Percentiles rank a stretch among this genome's conserved stretches.
Conservation (phyloP, 2,888 invertebrate genomes). For the Pharmacophagus antenor region DNA sequence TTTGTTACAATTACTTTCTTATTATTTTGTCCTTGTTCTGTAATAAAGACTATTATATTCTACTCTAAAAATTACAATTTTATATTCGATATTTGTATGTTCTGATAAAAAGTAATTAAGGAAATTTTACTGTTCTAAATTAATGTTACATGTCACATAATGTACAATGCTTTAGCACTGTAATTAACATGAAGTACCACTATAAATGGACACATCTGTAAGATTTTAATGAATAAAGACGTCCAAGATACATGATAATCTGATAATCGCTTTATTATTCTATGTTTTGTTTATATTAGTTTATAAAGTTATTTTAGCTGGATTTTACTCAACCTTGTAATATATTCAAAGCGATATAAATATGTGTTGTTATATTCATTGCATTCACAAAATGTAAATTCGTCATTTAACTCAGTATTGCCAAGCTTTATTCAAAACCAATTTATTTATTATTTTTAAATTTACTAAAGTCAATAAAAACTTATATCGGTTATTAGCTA, state of each 20-base stretch:
- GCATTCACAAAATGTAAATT: background rate
- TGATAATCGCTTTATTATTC: slow-evolving; percentile 6
- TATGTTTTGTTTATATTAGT: slow-evolving; percentile 8
- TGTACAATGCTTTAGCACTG: no score
- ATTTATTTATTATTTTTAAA: background rate
- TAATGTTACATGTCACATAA: no score
- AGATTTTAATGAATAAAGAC: background rate
- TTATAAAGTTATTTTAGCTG: slow-evolving; percentile 5
- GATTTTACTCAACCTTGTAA: background rate
- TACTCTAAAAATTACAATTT: no score
- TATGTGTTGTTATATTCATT: slow-evolving; percentile 9
- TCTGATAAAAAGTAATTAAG: no score
- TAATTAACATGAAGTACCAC: background rate
- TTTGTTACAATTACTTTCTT: no score
- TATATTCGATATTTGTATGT: no score
- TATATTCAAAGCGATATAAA: slow-evolving; percentile 12
- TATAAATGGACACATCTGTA: background rate
- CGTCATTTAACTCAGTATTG: background rate
- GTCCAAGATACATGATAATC: background rate
- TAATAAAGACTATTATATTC: no score
- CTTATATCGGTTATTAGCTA: no score
- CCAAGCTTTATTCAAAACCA: background rate
- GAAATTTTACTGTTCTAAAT: no score
- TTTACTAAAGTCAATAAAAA: background rate
- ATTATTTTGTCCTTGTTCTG: no score